phyloP scores from a whole-genome alignment of 2,888 invertebrate genomes.

The Celastrina argiolus region DNA sequence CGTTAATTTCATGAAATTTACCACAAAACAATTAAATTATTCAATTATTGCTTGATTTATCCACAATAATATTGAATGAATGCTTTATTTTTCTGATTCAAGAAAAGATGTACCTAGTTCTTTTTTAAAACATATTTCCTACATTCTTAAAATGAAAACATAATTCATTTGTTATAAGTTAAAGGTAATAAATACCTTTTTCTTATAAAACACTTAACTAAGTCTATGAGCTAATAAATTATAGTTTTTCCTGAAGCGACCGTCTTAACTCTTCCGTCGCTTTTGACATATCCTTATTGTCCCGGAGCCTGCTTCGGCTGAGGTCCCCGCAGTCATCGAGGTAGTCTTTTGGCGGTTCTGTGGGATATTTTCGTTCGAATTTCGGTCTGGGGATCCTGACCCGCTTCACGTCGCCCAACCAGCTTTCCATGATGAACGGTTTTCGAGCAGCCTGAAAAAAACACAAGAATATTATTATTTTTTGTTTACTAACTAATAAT shows the following conservation, averaged over 20 bases:
- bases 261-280: conserved; percentile 87
- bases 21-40: not conserved
- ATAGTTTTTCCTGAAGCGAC: conserved; percentile 86
- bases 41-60: too few relatives aligned
- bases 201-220: too few relatives aligned
- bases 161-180: not conserved
- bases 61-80: not conserved
- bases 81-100: too few relatives aligned
- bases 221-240: conserved; percentile 43
- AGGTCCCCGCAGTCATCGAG: conserved; percentile 80
- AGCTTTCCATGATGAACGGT: conserved; percentile 83
- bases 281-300: conserved; percentile 79
- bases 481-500: too few relatives aligned
- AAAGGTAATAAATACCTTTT: too few relatives aligned
- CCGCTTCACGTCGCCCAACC: conserved; percentile 89
- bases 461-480: not conserved
- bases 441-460: conserved; percentile 26
- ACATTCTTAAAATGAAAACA: not conserved
- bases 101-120: too few relatives aligned
- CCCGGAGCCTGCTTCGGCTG: conserved; percentile 68
- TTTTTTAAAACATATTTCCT: not conserved
- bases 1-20: not conserved
- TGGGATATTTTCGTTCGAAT: conserved; percentile 83
- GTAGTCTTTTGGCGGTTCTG: conserved; percentile 88
- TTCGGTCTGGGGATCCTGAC: conserved; percentile 91